phyloP scores from a whole-genome alignment of 1,140 invertebrate species.

The Nasonia vitripennis region DNA sequence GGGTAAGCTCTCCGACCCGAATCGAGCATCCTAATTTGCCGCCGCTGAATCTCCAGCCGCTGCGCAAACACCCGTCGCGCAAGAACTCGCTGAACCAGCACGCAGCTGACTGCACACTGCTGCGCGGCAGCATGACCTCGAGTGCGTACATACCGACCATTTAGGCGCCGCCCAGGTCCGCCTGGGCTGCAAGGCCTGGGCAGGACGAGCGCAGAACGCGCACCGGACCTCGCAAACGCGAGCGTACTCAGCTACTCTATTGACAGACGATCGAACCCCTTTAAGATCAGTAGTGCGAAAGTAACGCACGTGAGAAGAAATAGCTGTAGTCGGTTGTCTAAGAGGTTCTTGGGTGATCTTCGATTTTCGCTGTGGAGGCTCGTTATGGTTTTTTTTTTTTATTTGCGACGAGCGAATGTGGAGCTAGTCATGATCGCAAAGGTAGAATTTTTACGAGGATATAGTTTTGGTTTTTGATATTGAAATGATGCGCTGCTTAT shows the following conservation, averaged over 20 bases:
- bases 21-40: constrained; percentile 88
- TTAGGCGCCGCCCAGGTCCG: constrained; percentile 54
- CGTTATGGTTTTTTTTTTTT: background rate
- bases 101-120: constrained; percentile 76
- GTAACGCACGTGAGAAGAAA: background rate
- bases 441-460: background rate
- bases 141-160: constrained; percentile 70
- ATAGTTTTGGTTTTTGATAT: background rate
- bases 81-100: constrained; percentile 78
- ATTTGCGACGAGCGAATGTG: background rate
- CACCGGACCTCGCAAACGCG: constrained; percentile 1
- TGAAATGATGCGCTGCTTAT: background rate
- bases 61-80: constrained; percentile 71
- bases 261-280: background rate
- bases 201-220: background rate
- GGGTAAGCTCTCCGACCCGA: constrained; percentile 85
- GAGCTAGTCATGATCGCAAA: background rate
- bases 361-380: background rate
- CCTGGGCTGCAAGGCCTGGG: background rate
- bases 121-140: constrained; percentile 66
- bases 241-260: background rate
- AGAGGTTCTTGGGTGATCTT: background rate
- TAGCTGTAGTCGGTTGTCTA: background rate
- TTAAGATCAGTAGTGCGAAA: background rate
- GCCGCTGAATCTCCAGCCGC: constrained; percentile 83